phyloP scores from a whole-genome alignment of 2,888 invertebrate species.

The Atherix ibis region DNA sequence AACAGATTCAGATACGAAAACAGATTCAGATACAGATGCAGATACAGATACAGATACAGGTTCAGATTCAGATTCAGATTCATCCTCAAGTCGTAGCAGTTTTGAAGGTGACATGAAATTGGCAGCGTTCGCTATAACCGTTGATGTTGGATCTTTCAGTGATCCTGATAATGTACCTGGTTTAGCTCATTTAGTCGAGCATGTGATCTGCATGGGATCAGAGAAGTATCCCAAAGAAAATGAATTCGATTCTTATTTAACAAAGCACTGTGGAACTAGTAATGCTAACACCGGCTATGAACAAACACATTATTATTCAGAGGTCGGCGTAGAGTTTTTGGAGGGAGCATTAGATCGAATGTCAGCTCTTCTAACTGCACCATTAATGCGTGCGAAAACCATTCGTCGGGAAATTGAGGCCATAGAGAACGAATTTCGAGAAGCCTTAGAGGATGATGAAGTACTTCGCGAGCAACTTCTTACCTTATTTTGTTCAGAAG shows the following conservation, averaged over 20 bases:
- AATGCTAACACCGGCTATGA: conserved; percentile 83
- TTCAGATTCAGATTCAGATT: conserved; percentile 1
- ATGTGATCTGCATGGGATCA: conserved; percentile 91
- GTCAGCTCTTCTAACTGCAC: conserved; percentile 75
- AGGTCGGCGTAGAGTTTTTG: conserved; percentile 66
- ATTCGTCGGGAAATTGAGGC: conserved; percentile 78
- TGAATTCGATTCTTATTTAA: conserved; percentile 64
- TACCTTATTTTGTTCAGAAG: conserved; percentile 43
- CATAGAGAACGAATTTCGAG: conserved; percentile 80
- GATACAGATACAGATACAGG: no score
- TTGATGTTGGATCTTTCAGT: conserved; percentile 63
- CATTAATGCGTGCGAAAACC: conserved; percentile 68
- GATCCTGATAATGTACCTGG: conserved; percentile 64
- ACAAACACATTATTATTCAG: conserved; percentile 77
- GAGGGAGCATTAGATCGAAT: conserved; percentile 66
- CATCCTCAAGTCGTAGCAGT: conserved; percentile 4
- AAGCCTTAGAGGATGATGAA: conserved; percentile 57
- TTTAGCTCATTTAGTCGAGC: conserved; percentile 72
- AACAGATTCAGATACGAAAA: neutral
- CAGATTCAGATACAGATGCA: conserved; percentile 4
- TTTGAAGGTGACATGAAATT: conserved; percentile 24
- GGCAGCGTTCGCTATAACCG: conserved; percentile 61
- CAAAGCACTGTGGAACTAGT: conserved; percentile 69
- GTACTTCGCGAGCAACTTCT: conserved; percentile 63
- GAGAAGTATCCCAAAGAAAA: conserved; percentile 77